Evolutionary conservation across 2,888 invertebrate genomes (phyloP).

Genomic region (Drosophila incognita): DNA sequence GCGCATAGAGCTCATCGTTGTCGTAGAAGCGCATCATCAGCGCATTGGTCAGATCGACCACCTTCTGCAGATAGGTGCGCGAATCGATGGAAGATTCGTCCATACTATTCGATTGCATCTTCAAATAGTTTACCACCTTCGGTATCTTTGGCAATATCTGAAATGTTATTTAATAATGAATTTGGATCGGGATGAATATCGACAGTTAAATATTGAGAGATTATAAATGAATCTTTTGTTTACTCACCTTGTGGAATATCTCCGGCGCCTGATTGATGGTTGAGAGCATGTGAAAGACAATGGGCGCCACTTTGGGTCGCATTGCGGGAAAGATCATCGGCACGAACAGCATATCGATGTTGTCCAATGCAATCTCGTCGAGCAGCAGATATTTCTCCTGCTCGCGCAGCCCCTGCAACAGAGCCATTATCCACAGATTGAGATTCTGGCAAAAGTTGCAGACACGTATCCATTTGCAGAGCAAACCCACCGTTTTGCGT

Average conservation of each 20-base stretch:
- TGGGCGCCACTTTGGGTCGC: slow-evolving; percentile 87
- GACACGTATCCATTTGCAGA: slow-evolving; percentile 89
- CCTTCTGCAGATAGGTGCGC: slow-evolving; percentile 86
- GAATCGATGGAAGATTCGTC: slow-evolving; percentile 87
- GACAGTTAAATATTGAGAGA: not conserved
- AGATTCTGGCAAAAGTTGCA: slow-evolving; percentile 88
- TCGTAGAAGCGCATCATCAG: slow-evolving; percentile 86
- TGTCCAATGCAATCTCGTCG: slow-evolving; percentile 87
- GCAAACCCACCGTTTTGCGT: slow-evolving; percentile 87
- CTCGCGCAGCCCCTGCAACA: slow-evolving; percentile 88
- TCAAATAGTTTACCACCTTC: slow-evolving; percentile 86
- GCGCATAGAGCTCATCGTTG: slow-evolving; percentile 85
- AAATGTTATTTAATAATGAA: not conserved
- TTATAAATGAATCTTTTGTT: not conserved
- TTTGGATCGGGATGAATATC: not conserved
- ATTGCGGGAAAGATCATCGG: slow-evolving; percentile 86
- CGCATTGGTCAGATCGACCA: slow-evolving; percentile 87
- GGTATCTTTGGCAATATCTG: slow-evolving; percentile 85
- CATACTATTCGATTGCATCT: slow-evolving; percentile 86
- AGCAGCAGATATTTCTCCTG: slow-evolving; percentile 86
- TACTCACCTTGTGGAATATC: slow-evolving; percentile 87
- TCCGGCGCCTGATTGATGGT: slow-evolving; percentile 87
- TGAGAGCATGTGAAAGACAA: slow-evolving; percentile 88
- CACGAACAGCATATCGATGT: slow-evolving; percentile 87
- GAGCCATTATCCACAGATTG: slow-evolving; percentile 88